Conservation (phyloP, 2,113 vertebrate genomes). For the Gallinago undulata region DNA sequence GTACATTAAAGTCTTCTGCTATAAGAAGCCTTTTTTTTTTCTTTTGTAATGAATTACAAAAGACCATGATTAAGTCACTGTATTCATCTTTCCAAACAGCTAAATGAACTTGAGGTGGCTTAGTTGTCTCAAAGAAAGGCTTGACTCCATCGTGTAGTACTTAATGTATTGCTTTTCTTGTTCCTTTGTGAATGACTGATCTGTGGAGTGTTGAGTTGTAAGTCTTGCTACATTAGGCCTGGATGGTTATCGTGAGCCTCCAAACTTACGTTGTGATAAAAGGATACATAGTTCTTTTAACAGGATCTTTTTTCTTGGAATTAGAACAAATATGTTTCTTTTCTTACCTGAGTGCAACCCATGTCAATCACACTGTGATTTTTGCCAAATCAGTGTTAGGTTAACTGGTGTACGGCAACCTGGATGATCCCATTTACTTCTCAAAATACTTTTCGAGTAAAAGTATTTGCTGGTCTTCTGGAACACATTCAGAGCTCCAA, state of each 20-base stretch:
- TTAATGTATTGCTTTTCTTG: background rate
- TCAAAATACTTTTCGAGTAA: background rate
- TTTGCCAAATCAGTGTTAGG: conserved; percentile 11
- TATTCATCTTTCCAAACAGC: background rate
- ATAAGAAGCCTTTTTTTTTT: background rate
- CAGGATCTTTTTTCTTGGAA: background rate
- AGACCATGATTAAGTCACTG: background rate
- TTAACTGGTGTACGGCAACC: background rate
- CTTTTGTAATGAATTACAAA: background rate
- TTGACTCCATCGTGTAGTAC: background rate
- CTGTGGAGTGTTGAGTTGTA: background rate
- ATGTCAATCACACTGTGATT: background rate
- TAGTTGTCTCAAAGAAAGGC: background rate
- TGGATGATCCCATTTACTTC: background rate
- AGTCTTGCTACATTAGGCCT: background rate
- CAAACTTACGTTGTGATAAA: background rate
- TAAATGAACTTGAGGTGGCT: background rate
- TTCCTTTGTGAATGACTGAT: background rate
- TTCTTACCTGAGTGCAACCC: background rate
- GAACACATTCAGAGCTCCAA: background rate
- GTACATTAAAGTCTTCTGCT: background rate
- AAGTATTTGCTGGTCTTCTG: conserved; percentile 21
- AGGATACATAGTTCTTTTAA: background rate
- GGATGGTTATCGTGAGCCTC: background rate
- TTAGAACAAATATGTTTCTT: background rate